These are phyloP conservation scores for Phyllotis vaccarum DNA, from an alignment of 2,797 vertebrate species.

Conservation along the genomic window DNA sequence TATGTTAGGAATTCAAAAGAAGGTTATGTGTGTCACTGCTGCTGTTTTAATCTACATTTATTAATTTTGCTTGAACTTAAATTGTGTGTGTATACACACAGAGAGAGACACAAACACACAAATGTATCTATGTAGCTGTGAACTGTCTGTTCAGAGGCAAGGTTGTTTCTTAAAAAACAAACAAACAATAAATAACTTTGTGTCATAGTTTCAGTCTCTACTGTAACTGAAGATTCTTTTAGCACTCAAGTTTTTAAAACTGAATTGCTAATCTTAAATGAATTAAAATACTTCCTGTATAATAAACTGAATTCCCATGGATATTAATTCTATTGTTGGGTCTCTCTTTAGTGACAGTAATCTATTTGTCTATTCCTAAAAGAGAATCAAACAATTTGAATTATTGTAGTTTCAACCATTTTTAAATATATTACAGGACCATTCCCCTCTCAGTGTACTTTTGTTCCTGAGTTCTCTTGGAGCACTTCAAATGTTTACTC, in stretches of 20 bases:
- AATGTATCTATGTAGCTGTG: background rate
- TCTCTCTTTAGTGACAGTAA: background rate
- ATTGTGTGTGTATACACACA: background rate
- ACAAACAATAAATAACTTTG: no score
- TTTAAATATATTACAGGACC: background rate
- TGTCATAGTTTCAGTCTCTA: background rate
- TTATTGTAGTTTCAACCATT: slow-evolving; percentile 22
- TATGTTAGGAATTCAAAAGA: background rate
- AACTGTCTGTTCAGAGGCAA: background rate
- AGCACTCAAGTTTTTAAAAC: slow-evolving; percentile 9
- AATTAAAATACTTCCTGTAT: slow-evolving; percentile 37
- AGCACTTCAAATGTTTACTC: slow-evolving; percentile 1
- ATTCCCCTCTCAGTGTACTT: background rate
- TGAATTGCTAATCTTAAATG: slow-evolving; percentile 35
- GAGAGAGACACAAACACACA: background rate
- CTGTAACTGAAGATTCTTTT: background rate
- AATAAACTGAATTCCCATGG: background rate
- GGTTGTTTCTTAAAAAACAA: no score
- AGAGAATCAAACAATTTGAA: slow-evolving; percentile 49
- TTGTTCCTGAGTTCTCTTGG: background rate
- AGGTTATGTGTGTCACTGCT: background rate
- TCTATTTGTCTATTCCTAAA: background rate
- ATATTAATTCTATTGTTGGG: background rate
- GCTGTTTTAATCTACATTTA: slow-evolving; percentile 2
- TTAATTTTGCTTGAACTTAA: background rate